A percentile compares a stretch with the other conserved stretches of the same genome.
These are phyloP conservation scores for Pachyrhynchus sulphureomaculatus DNA, from an alignment of 1,140 invertebrate species.

Conservation along the genomic window DNA sequence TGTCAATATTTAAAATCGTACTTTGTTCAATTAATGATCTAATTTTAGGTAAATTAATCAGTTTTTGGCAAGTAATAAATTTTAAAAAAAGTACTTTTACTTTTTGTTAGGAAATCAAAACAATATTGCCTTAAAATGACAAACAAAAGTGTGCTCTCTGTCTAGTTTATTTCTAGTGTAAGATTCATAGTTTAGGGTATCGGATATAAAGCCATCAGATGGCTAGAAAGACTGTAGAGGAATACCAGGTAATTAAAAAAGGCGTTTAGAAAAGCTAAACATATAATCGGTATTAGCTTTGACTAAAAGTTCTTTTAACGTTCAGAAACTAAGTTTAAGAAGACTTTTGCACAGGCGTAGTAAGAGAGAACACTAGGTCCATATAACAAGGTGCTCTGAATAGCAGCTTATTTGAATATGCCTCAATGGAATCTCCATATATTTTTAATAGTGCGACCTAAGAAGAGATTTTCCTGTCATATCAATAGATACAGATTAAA, in stretches of 20 bases:
- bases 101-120: constrained; percentile 28
- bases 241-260: constrained; percentile 44
- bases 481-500: constrained; percentile 21
- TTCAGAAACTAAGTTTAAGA: constrained; percentile 30
- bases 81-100: background rate
- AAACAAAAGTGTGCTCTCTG: constrained; percentile 43
- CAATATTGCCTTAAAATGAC: constrained; percentile 43
- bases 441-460: constrained; percentile 12
- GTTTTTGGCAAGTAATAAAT: background rate
- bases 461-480: constrained; percentile 23
- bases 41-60: background rate
- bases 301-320: constrained; percentile 20
- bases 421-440: constrained; percentile 24
- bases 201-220: constrained; percentile 27
- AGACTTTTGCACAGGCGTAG: constrained; percentile 37
- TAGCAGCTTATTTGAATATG: constrained; percentile 18
- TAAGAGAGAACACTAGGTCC: constrained; percentile 43
- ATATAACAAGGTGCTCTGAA: constrained; percentile 41
- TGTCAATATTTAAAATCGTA: constrained; percentile 13
- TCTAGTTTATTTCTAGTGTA: constrained; percentile 36
- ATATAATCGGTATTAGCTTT: background rate
- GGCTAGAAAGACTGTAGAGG: constrained; percentile 49
- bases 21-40: background rate
- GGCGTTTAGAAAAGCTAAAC: background rate
- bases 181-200: constrained; percentile 33